phyloP scores from a whole-genome alignment of 1,140 invertebrate genomes.

The Drosophila miranda region DNA sequence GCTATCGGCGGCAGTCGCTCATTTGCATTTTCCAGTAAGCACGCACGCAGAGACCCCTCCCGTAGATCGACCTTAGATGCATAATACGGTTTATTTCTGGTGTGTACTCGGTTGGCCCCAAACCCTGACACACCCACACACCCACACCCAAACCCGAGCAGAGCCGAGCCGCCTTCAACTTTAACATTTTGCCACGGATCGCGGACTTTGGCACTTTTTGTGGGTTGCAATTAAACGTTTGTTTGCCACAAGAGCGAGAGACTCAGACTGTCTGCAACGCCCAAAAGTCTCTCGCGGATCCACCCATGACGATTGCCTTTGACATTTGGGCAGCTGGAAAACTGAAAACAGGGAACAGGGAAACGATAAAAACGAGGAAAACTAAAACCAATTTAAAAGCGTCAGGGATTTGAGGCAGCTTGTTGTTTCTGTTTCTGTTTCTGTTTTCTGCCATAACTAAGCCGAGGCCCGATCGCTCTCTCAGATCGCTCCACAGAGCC shows the following conservation, averaged over 20 bases:
- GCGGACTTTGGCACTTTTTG: conserved; percentile 28
- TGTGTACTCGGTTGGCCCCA: conserved; percentile 12
- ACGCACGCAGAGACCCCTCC: conserved; percentile 31
- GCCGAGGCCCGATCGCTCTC: conserved; percentile 35
- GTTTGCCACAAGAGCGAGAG: no score
- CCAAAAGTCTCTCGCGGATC: conserved; percentile 47
- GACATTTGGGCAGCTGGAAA: conserved; percentile 63
- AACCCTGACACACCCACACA: conserved; percentile 44
- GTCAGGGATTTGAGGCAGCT: conserved; percentile 32
- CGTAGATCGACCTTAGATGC: conserved; percentile 45
- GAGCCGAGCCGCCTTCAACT: conserved; percentile 46
- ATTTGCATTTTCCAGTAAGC: conserved; percentile 44
- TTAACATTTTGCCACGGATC: conserved; percentile 66
- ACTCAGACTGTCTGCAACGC: conserved; percentile 23
- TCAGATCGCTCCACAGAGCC: conserved; percentile 4
- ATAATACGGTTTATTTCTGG: conserved; percentile 40
- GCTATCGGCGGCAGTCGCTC: conserved; percentile 1
- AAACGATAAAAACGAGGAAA: conserved; percentile 5
- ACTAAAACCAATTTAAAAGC: conserved; percentile 60
- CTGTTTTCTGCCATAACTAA: conserved; percentile 66
- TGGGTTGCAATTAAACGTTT: conserved; percentile 62
- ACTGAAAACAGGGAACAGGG: conserved; percentile 3
- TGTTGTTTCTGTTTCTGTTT: conserved; percentile 37
- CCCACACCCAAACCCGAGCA: conserved; percentile 15
- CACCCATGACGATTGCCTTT: conserved; percentile 76